Base-by-base conservation (phyloP, 2,113 vertebrate species). In the Anoura caudifer region DNA sequence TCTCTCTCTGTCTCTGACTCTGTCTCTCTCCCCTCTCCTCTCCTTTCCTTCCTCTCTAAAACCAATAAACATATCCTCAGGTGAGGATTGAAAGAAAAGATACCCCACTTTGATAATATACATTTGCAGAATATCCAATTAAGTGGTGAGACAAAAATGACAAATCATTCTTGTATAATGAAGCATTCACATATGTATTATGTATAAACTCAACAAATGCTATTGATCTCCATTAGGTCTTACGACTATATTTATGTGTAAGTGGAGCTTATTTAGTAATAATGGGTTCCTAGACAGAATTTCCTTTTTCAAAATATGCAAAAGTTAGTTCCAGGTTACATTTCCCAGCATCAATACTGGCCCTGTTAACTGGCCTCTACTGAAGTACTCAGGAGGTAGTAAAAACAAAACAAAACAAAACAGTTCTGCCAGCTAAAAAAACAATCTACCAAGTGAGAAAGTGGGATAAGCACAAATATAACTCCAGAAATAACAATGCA, bases 111-210 rank as follows among this genome's bases (percentile, higher is more conserved):
- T 79, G n/a, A 83, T 73, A 73, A 92, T 36, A 83, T 0, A 91
- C 7, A 92, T 72, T 89, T 86, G 82, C 13, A 90, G 24, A 81
- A 20, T 91, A 80, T 69, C 76, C 94, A n/a, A 91, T 59, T 87
- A 86, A 76, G 7, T 82, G 11, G 93, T 85, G 2, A 90, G 16
- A 94, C 3, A 16, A 89, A 96, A 97, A 98, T 90, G 38, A 95
- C 54, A 43, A 86, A 36, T 47, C n/a, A 92, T 16, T 88, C 36
- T 80, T 85, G 65, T 54, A 1, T 67, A 96, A 97, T 50, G 38
- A 90, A 24, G 87, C 59, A 98, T 98, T 92, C 63, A 84, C 93
- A 95, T 73, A 93, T 52, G 96, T 96, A 97, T 95, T 86, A 54
- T 96, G 92, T 4, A 54, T 80, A 98, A 97, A 80, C 95, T 97